These are phyloP conservation scores for Dolichomitus sp. DNA, from an alignment of 2,888 invertebrate genomes.

Conservation along the genomic window DNA sequence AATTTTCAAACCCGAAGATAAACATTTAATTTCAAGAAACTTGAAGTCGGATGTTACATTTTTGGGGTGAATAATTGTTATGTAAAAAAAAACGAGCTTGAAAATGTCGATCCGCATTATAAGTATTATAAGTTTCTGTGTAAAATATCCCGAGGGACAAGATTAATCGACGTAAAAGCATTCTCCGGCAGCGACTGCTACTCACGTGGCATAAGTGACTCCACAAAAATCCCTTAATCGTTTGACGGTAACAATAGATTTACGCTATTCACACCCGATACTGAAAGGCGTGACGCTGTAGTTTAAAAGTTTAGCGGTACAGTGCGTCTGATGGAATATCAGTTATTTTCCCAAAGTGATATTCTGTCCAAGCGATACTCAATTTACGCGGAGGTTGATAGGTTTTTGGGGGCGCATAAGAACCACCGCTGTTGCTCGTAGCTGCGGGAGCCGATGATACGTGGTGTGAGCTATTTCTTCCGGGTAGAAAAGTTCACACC, in stretches of 20 bases:
- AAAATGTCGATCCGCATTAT: too few species aligned
- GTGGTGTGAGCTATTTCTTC: background rate
- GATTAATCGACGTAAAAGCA: constrained; percentile 9
- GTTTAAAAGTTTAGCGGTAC: constrained; percentile 16
- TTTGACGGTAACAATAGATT: background rate
- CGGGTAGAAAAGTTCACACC: constrained; percentile 25
- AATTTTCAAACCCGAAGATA: background rate
- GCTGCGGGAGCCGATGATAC: background rate
- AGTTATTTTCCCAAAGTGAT: background rate
- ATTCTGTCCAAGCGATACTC: background rate
- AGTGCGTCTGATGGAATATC: constrained; percentile 24
- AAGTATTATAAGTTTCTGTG: too few species aligned
- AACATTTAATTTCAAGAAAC: background rate
- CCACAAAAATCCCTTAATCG: constrained; percentile 10
- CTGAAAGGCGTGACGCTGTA: constrained; percentile 40
- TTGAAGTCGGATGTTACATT: too few species aligned
- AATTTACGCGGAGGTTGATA: background rate
- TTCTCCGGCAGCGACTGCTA: background rate
- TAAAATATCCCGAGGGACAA: background rate
- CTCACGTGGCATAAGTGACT: constrained; percentile 24
- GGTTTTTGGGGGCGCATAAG: background rate
- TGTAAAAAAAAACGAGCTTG: too few species aligned
- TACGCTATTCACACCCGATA: background rate
- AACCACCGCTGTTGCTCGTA: background rate
- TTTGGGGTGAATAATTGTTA: too few species aligned